Percentiles rank a stretch among this genome's conserved stretches.
Conservation (phyloP, 92 coral and sea anemone species). For the Chrysogorgia sp. region DNA sequence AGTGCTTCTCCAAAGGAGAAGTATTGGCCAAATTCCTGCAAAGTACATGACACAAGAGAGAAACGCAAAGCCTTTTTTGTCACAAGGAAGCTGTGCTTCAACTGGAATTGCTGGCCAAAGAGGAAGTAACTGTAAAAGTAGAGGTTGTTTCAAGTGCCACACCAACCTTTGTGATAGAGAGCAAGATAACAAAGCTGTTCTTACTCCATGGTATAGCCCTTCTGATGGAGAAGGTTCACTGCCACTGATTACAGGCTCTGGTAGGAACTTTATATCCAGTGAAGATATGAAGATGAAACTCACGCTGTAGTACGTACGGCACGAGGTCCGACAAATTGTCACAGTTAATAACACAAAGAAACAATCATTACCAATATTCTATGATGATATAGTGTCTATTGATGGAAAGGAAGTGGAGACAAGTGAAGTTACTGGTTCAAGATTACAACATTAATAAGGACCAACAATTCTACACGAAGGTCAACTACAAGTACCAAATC, state of each 20-base stretch:
- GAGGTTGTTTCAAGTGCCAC: not conserved
- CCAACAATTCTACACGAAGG: constrained; percentile 38
- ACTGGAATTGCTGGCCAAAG: not conserved
- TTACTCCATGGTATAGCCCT: too few species aligned
- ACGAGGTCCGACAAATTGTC: constrained; percentile 55
- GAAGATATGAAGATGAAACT: too few species aligned
- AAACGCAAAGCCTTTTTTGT: not conserved
- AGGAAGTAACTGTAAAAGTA: not conserved
- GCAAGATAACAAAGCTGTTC: too few species aligned
- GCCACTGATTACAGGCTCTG: too few species aligned
- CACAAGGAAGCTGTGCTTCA: not conserved
- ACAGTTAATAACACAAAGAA: constrained; percentile 58
- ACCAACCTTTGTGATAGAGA: not conserved
- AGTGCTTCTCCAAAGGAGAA: too few species aligned
- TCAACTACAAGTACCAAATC: constrained; percentile 49
- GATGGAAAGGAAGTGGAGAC: too few species aligned
- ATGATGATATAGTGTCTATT: too few species aligned
- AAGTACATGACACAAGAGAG: not conserved
- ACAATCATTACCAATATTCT: constrained; percentile 52
- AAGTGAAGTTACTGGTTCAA: constrained; percentile 32
- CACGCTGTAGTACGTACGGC: constrained; percentile 41
- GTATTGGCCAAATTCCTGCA: too few species aligned
- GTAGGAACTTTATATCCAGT: too few species aligned
- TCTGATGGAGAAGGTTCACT: too few species aligned
- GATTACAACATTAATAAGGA: not conserved